phyloP scores from a whole-genome alignment of 2,113 vertebrate genomes.

The Tetraodon nigroviridis region DNA sequence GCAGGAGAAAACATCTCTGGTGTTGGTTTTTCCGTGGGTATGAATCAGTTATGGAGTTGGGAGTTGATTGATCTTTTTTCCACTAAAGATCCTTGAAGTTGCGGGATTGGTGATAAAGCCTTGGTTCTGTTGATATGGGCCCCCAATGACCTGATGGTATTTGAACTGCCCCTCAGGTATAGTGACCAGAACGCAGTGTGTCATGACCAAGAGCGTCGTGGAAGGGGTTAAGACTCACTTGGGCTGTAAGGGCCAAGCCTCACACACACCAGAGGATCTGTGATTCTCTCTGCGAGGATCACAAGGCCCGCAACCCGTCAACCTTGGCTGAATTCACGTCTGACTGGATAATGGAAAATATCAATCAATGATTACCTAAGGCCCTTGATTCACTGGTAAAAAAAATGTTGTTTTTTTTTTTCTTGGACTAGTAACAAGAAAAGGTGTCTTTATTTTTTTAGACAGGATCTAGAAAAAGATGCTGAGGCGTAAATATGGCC shows the following conservation, averaged over 20 bases:
- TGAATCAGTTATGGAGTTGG: conserved; percentile 50
- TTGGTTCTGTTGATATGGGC: conserved; percentile 62
- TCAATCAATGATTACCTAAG: conserved; percentile 56
- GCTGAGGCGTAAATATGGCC: too few species aligned
- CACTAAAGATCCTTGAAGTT: conserved; percentile 65
- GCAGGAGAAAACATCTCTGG: conserved; percentile 7
- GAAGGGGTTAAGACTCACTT: conserved; percentile 64
- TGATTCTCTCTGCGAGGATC: conserved; percentile 53
- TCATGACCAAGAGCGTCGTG: conserved; percentile 39
- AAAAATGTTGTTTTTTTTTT: conserved; percentile 49
- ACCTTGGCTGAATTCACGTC: conserved; percentile 55
- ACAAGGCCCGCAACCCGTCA: conserved; percentile 47
- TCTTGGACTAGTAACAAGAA: conserved; percentile 9
- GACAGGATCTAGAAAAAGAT: too few species aligned
- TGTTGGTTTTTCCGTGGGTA: conserved; percentile 29
- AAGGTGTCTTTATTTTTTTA: background rate
- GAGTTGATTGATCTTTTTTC: conserved; percentile 67
- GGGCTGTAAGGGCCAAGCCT: conserved; percentile 59
- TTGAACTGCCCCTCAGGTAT: conserved; percentile 61
- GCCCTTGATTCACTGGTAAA: conserved; percentile 31
- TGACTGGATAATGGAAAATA: conserved; percentile 45
- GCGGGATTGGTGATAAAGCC: conserved; percentile 70
- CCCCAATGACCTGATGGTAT: conserved; percentile 62
- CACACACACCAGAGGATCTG: conserved; percentile 57
- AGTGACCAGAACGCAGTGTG: conserved; percentile 52